Conservation (phyloP, 2,113 vertebrate genomes). For the Serinus canaria region DNA sequence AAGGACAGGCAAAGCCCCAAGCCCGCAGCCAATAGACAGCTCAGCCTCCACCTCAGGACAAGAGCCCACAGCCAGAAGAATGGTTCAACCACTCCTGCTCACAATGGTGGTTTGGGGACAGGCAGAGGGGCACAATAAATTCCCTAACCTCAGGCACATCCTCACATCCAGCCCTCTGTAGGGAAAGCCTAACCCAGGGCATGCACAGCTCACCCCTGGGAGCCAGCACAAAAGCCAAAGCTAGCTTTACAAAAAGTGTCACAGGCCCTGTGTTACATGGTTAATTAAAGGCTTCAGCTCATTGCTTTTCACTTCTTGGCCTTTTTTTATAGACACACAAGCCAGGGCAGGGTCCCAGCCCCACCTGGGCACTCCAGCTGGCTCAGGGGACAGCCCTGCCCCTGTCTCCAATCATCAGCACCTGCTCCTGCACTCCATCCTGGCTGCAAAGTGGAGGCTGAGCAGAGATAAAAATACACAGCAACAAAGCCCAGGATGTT, state of each 20-base stretch:
- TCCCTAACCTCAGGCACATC: too few relatives aligned
- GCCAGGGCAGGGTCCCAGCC: not conserved
- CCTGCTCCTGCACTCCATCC: not conserved
- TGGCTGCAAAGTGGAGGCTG: accelerated
- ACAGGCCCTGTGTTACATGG: accelerated
- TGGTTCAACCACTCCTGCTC: not conserved
- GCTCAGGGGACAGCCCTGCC: not conserved
- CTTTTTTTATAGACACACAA: accelerated
- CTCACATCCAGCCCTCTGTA: too few relatives aligned
- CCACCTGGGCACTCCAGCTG: accelerated
- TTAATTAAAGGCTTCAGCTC: not conserved
- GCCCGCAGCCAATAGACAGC: not conserved
- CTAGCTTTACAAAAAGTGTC: not conserved
- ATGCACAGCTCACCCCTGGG: accelerated
- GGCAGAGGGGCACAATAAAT: not conserved
- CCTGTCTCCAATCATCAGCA: not conserved
- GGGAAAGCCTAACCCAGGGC: not conserved
- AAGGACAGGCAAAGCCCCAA: accelerated
- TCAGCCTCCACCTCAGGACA: accelerated
- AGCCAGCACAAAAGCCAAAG: not conserved
- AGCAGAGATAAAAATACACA: not conserved
- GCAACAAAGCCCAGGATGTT: accelerated
- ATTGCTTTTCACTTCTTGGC: accelerated
- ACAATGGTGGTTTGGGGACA: accelerated
- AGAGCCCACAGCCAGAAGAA: not conserved